A percentile compares a stretch with the other conserved stretches of the same genome.
Conservation (phyloP, 2,797 vertebrate species). For the Mormyrus hasselquistii region DNA sequence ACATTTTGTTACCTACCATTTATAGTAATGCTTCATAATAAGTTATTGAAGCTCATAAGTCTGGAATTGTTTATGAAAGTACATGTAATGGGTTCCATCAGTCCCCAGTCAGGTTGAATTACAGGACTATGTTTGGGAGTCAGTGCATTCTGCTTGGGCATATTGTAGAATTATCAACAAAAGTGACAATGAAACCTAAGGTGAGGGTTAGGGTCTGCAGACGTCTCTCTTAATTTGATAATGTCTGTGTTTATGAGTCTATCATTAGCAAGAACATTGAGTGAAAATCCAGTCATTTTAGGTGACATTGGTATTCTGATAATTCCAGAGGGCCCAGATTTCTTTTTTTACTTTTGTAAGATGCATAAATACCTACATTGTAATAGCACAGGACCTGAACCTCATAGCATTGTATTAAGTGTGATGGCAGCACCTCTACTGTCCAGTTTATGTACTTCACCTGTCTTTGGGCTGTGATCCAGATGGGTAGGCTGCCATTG, state of each 20-base stretch:
- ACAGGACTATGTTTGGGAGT: not conserved
- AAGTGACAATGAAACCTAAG: not conserved
- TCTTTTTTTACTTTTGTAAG: not conserved
- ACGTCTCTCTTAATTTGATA: not conserved
- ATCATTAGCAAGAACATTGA: not conserved
- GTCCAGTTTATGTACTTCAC: slow-evolving; percentile 42
- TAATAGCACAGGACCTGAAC: not conserved
- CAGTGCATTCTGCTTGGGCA: not conserved
- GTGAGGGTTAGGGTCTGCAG: not conserved
- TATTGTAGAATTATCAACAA: not conserved
- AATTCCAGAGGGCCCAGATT: not conserved
- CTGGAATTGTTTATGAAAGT: not conserved
- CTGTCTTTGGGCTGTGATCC: slow-evolving; percentile 91
- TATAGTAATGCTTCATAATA: not conserved
- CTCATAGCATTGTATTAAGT: not conserved
- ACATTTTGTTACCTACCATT: not conserved
- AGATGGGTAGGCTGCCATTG: slow-evolving; percentile 84
- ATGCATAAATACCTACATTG: not conserved
- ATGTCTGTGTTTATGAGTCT: not conserved
- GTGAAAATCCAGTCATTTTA: not conserved
- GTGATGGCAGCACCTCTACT: not conserved
- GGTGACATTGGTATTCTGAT: not conserved
- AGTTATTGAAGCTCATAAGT: not conserved
- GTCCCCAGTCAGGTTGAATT: not conserved
- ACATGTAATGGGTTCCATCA: not conserved